Conservation (phyloP, 2,888 invertebrate genomes). For the Hydraecia micacea region DNA sequence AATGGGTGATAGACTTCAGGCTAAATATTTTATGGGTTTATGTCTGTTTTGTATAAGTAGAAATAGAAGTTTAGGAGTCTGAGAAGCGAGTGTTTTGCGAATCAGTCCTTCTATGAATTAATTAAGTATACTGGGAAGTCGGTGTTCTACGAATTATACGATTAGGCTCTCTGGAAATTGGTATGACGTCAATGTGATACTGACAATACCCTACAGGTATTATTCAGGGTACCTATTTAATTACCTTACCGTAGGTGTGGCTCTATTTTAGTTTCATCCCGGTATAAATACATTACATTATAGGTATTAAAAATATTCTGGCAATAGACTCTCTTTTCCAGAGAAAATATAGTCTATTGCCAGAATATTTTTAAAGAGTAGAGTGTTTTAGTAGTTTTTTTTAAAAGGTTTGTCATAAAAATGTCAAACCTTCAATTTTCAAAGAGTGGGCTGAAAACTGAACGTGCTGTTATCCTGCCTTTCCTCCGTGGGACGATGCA, state of each 20-base stretch:
- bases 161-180: not conserved
- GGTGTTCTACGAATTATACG: not conserved
- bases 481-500: no score
- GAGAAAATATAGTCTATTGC: no score
- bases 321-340: not conserved
- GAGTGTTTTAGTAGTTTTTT: no score
- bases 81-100: not conserved
- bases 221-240: not conserved
- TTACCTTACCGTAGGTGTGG: not conserved
- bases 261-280: not conserved
- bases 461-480: no score
- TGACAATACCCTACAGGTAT: not conserved
- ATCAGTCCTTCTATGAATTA: not conserved
- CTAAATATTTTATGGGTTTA: slow-evolving; percentile 4
- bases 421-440: not conserved
- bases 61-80: not conserved
- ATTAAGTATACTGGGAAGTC: not conserved
- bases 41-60: not conserved
- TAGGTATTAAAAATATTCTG: not conserved
- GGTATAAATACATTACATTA: no score
- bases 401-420: no score
- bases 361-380: no score
- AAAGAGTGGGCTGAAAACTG: not conserved
- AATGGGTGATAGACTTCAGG: not conserved
- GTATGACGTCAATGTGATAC: not conserved